Base-by-base conservation (phyloP, 2,797 vertebrate species). In the Limosa lapponica region DNA sequence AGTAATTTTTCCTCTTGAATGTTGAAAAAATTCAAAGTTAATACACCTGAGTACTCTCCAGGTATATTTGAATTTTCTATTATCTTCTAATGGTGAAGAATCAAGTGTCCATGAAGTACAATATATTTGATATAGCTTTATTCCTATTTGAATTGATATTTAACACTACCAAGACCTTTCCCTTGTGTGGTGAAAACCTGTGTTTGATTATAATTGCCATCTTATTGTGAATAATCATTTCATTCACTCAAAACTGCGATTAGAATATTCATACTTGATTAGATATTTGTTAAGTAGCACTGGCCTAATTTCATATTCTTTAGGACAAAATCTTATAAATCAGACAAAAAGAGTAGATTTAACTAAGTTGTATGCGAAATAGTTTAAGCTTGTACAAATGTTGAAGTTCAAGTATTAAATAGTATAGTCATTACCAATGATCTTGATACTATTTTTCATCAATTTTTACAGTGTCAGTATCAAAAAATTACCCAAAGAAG, bases 141-240 rank as follows among this genome's bases (percentile, higher is more conserved):
- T 93, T 89, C 85, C 78, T 93, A 44, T 87, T 89, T 89, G 13
- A 87, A 87, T 83, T 62, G 23, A 51, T 82, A 62, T 43, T 92
- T 95, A 87, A 82, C 48, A 65, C 74, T 73, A 92, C 17, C 13
- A 73, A 80, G 67, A 92, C 25, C 55, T 92, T 91, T 87, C 32
- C 43, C n/a, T 59, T 80, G 14, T 82, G 49, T 62, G n/a, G 51
- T 69, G 49, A 84, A 90, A 94, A 34, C 4, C 8, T 44, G 3
- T 41, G 23, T 90, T 93, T 95, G 86, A 92, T 96, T 89, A 80
- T 85, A 91, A 97, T 91, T 93, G 43, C 51, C 7, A 77, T 46
- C 30, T 66, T 58, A 87, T 82, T 87, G 54, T 87, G 66, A 94
- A 67, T 87, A 92, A 95, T 92, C 8, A 57, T 89, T 93, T 83